Evolutionary conservation across 2,797 vertebrate species (phyloP).

Genomic region (Pangasius krempfi): DNA sequence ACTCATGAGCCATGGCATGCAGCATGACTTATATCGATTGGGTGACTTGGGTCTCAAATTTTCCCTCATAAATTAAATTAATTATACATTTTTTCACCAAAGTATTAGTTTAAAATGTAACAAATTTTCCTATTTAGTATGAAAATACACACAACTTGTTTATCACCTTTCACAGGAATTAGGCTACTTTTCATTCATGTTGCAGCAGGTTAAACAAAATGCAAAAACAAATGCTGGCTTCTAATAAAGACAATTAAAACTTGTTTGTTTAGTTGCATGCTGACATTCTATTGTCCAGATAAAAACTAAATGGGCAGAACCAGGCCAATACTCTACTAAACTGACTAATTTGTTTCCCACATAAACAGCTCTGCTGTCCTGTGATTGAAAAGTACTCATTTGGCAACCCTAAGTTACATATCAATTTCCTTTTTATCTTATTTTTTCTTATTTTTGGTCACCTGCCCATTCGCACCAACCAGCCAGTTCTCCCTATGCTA

Average conservation of each 20-base stretch:
- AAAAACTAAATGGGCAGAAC: not conserved
- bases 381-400: not conserved
- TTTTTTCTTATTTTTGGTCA: not conserved
- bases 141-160: not conserved
- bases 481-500: not conserved
- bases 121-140: not conserved
- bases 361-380: not conserved
- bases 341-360: not conserved
- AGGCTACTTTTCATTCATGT: not conserved
- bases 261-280: not conserved
- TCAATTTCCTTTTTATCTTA: not conserved
- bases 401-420: not conserved
- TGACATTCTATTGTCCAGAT: not conserved
- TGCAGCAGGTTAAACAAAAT: not conserved
- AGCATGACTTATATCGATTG: not conserved
- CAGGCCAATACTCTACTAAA: not conserved
- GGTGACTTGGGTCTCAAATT: not conserved
- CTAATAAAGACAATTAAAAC: not conserved
- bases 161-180: not conserved
- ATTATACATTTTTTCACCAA: not conserved
- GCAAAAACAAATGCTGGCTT: not conserved
- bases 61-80: not conserved
- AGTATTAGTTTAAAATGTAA: not conserved
- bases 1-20: not conserved
- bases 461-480: not conserved